Evolutionary conservation across 2,797 vertebrate genomes (phyloP), one percentile per base, ranked within the genome.

Genomic region (Clarias pachynema): DNA sequence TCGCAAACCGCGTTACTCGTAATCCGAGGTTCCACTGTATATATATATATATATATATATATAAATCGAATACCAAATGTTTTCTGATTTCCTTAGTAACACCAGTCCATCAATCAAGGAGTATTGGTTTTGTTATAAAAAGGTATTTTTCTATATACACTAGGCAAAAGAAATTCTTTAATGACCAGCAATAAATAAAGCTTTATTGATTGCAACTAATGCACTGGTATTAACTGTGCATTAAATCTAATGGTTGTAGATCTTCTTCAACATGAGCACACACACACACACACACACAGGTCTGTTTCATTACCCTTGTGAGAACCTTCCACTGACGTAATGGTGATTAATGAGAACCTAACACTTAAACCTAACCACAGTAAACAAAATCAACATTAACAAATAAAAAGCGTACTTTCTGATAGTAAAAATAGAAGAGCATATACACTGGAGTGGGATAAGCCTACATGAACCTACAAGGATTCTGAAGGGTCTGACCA

Each of bases 231-330:
- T 78, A 84, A 68, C 29, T 37, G 62, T 16, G 24, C 60, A 65
- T 65, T 80, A 80, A 80, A 80, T 65, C 60, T 80, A 80, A 80
- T 65, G 60, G 77, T 29, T 80, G 59, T 31, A 49, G 37, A 65
- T 63, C 22, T 44, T 40, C 24, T 44, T 79, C 24, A 26, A 79
- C 34, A 26, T 40, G 20, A 31, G 24, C 40, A 26, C 24, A 72
- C 9, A 44, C 10, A 44, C 29, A 68, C 57, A 59, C 18, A 5
- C 18, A 60, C 7, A 24, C 9, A 59, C 53, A 59, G 7, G 12
- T 22, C 57, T 77, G 26, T 37, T 9, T 37, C 29, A 60, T 75
- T 18, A 74, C 10, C n/a, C 49, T 22, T 75, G 16, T 57, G 53
- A 56, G 26, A 29, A 57, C 53, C 53, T 57, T 77, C 10, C 26